Conservation (phyloP, 2,888 invertebrate genomes). For the Parnassius apollo region DNA sequence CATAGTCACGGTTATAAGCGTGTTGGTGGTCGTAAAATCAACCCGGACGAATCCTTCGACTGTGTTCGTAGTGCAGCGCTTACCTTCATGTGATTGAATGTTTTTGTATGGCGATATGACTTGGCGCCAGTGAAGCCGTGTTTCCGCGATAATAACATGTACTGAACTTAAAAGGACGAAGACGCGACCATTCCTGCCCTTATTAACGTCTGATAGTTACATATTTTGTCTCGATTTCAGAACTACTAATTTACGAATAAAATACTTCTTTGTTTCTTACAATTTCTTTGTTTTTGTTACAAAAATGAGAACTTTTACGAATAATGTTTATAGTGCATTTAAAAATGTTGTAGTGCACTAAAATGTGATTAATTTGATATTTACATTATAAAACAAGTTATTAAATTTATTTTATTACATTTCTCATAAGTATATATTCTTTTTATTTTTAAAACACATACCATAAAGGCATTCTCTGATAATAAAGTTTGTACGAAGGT, state of each 20-base stretch:
- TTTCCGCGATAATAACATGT: constrained; percentile 23
- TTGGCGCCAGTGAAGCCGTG: constrained; percentile 19
- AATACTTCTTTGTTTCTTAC: not conserved
- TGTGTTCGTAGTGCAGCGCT: constrained; percentile 1
- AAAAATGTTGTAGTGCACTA: not conserved
- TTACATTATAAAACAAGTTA: not conserved
- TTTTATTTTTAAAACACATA: not conserved
- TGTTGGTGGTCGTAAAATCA: constrained; percentile 2
- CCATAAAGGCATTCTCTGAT: not conserved
- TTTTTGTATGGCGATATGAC: constrained; percentile 9
- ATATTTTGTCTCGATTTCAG: constrained; percentile 15
- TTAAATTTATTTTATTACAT: constrained; percentile 9
- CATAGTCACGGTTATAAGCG: not conserved
- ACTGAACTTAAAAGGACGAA: constrained; percentile 22
- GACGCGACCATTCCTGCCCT: constrained; percentile 11
- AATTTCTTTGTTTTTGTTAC: not conserved
- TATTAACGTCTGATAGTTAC: constrained; percentile 21
- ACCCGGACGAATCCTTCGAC: constrained; percentile 18
- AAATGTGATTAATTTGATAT: constrained; percentile 10
- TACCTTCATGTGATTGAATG: constrained; percentile 2
- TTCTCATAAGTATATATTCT: not conserved
- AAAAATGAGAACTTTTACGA: not conserved
- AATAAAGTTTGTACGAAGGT: constrained; percentile 3
- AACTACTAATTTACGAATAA: constrained; percentile 6
- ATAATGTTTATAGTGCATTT: not conserved